phyloP scores from a whole-genome alignment of 1,140 invertebrate species.

The Panagrolaimus sp. region DNA sequence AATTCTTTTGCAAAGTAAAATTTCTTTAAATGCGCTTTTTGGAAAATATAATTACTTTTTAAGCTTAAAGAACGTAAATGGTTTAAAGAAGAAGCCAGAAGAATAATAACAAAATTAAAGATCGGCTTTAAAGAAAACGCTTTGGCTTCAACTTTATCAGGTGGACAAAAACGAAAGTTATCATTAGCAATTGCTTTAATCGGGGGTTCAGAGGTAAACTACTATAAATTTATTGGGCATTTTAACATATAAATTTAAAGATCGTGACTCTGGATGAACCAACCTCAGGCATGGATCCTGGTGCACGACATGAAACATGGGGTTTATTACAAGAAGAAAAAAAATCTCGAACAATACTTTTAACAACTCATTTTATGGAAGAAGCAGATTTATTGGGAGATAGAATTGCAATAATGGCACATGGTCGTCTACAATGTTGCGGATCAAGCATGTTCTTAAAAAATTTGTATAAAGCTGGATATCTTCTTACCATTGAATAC shows the following conservation, averaged over 20 bases:
- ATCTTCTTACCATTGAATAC: constrained; percentile 16
- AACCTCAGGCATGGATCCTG: not conserved
- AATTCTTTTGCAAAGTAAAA: constrained; percentile 58
- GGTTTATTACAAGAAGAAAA: not conserved
- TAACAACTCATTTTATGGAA: constrained; percentile 96
- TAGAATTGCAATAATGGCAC: constrained; percentile 64
- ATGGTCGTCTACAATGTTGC: constrained; percentile 65
- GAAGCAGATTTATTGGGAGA: constrained; percentile 84
- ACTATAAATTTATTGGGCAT: not conserved
- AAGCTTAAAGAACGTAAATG: constrained; percentile 59
- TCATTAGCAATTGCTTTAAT: not conserved
- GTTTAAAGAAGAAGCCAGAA: constrained; percentile 10
- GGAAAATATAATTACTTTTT: constrained; percentile 22
- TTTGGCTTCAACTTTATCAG: not conserved
- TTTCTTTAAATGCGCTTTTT: not conserved
- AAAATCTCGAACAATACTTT: constrained; percentile 59
- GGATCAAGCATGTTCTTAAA: constrained; percentile 68
- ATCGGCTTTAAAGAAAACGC: not conserved
- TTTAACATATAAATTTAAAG: too few relatives aligned
- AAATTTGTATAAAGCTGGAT: constrained; percentile 33
- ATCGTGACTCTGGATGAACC: not conserved
- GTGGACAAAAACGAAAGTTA: not conserved
- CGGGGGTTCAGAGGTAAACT: constrained; percentile 52
- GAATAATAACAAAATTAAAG: not conserved
- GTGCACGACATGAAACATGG: not conserved